Percentiles rank a stretch among this genome's conserved stretches.
phyloP scores from a whole-genome alignment of 2,113 vertebrate genomes.

The Mormyrus lacerda region DNA sequence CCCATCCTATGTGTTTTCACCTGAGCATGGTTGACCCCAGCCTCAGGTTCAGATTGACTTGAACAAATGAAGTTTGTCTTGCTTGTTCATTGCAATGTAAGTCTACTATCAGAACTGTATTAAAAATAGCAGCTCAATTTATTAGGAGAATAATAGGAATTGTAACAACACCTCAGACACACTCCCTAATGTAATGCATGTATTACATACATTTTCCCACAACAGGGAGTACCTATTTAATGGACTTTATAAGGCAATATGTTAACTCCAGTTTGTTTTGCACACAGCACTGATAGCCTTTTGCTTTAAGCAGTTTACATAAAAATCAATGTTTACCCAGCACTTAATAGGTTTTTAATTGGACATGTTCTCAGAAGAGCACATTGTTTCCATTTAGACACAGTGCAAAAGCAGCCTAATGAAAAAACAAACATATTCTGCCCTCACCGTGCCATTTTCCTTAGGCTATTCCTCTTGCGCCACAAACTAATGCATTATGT shows the following conservation, averaged over 20 bases:
- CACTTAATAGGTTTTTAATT: not conserved
- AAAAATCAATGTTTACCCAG: not conserved
- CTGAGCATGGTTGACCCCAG: not conserved
- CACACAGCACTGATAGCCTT: not conserved
- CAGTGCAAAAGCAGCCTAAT: not conserved
- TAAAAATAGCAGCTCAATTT: not conserved
- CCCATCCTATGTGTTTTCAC: not conserved
- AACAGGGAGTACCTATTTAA: not conserved
- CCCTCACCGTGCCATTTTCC: not conserved
- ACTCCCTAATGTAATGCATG: not conserved
- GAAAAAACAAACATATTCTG: conserved; percentile 10
- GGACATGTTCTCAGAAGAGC: conserved; percentile 9
- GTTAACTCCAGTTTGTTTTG: not conserved
- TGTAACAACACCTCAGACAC: not conserved
- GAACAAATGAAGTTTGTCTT: not conserved
- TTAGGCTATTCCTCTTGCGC: not conserved
- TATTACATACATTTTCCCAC: not conserved
- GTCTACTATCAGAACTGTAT: not conserved
- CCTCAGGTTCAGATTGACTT: not conserved
- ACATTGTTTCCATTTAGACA: not conserved
- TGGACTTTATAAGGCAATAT: not conserved
- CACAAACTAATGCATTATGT: not conserved
- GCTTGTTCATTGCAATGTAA: not conserved
- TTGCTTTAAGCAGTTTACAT: not conserved
- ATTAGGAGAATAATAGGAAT: not conserved